Evolutionary conservation across 2,888 invertebrate genomes (phyloP), one percentile per base, ranked within the genome.

Genomic region (Oxytorus armatus): DNA sequence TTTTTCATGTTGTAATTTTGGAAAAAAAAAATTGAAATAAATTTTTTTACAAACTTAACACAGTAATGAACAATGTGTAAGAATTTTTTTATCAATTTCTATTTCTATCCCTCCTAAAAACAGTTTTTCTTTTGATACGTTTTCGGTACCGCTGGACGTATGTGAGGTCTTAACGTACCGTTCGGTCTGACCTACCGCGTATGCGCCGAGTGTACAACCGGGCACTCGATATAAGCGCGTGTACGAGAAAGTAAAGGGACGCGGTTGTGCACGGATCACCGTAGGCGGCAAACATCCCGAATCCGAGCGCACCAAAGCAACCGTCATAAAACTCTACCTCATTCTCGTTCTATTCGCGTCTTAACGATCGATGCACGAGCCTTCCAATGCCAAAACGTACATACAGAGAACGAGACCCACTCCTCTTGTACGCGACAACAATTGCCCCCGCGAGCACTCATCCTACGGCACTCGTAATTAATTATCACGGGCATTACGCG

Each of bases 371-470:
- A 76, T 73, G 29, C 72, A 72, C 65, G 61, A 39, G 80, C 14
- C 80, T 65, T 78, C 77, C 61, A 36, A 80, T 55, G 80, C 55
- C 73, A 42, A 80, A 77, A 73, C 61, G 72, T 36, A 47, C 21
- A 14, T 14, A 47, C 44, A 10, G 36, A 36, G 4, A 36, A 8
- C 29, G 5, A 29, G 5, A 29, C 4, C 8, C 73, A 63, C 79
- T 74, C 74, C 74, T 69, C 33, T 47, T 57, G 47, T 63, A 65
- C 65, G 74, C 75, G 79, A 69, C 79, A 76, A 76, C 76, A 77
- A 77, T 77, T 70, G 42, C 16, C 55, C 66, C 11, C 42, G 16
- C 3, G 53, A 63, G 77, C 57, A 42, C 25, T 47, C 49, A 25
- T 70, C 61, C 55, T 29, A 47, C 65, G 57, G 44, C 76, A 69